phyloP scores from a whole-genome alignment of 2,113 vertebrate species.

The Varanus salvator region DNA sequence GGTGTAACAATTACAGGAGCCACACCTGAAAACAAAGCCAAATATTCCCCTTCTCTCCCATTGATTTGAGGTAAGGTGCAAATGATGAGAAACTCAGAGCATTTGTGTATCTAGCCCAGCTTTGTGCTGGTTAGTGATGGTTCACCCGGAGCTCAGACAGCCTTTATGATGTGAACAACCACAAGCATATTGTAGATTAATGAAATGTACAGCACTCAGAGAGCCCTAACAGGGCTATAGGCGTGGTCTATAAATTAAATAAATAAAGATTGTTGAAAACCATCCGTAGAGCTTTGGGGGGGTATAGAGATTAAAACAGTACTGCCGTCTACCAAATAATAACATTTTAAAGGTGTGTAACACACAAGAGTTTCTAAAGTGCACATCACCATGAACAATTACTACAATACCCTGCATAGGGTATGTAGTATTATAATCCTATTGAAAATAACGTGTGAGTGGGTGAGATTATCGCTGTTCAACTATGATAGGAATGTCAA shows the following conservation, averaged over 20 bases:
- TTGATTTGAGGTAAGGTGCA: neutral
- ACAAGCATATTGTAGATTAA: slow-evolving; percentile 36
- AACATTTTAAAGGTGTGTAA: neutral
- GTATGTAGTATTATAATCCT: neutral
- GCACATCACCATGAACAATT: neutral
- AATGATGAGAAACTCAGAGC: neutral
- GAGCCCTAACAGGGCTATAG: no score
- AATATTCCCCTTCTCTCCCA: neutral
- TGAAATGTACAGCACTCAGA: no score
- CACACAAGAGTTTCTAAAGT: neutral
- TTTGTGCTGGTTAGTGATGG: neutral
- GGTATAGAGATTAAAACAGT: no score
- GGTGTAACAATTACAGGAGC: neutral
- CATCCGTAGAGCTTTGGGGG: no score
- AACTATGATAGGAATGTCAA: neutral
- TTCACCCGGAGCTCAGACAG: neutral
- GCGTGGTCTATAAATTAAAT: no score
- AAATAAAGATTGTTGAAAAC: no score
- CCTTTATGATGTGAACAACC: slow-evolving; percentile 15
- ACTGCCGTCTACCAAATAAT: neutral
- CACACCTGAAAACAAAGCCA: neutral
- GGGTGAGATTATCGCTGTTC: neutral
- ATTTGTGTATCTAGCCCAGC: neutral
- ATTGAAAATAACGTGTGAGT: neutral
- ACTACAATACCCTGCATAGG: neutral